phyloP scores from a whole-genome alignment of 2,113 vertebrate species.

The Calyptomena viridis region DNA sequence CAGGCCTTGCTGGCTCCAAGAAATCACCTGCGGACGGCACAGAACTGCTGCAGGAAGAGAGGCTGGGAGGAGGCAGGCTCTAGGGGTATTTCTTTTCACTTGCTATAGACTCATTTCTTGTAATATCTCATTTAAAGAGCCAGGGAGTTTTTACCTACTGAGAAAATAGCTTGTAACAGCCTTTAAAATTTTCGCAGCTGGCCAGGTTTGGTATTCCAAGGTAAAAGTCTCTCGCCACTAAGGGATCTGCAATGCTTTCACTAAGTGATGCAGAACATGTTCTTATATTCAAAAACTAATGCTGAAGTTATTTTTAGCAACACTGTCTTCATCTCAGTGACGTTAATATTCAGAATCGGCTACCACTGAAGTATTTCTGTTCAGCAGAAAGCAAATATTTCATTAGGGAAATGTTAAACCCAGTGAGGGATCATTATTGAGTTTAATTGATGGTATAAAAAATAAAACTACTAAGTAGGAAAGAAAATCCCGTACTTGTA shows the following conservation, averaged over 20 bases:
- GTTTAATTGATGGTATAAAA: not conserved
- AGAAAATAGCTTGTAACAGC: slow-evolving; percentile 50
- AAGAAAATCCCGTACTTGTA: not conserved
- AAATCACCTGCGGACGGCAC: slow-evolving; percentile 16
- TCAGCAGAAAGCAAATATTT: slow-evolving; percentile 24
- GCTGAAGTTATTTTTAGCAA: not conserved
- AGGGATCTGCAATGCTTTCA: not conserved
- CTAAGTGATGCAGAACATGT: not conserved
- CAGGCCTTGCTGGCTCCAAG: slow-evolving; percentile 37
- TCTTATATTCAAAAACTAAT: not conserved
- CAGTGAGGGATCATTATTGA: not conserved
- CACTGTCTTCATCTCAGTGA: not conserved
- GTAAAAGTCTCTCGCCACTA: not conserved
- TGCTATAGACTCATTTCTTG: slow-evolving; percentile 32
- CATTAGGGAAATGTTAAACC: not conserved
- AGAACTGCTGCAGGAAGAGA: slow-evolving; percentile 30
- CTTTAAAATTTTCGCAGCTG: slow-evolving; percentile 47
- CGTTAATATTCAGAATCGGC: not conserved
- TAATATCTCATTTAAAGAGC: slow-evolving; percentile 54
- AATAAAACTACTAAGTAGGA: not conserved
- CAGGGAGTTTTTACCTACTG: slow-evolving; percentile 20
- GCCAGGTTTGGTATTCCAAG: slow-evolving; percentile 17
- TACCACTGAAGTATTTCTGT: not conserved
- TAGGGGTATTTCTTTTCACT: slow-evolving; percentile 22
- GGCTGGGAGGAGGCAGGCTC: slow-evolving; percentile 7